Evolutionary conservation across 2,888 invertebrate genomes (phyloP).

Genomic region (Omphaloscelis lunosa): DNA sequence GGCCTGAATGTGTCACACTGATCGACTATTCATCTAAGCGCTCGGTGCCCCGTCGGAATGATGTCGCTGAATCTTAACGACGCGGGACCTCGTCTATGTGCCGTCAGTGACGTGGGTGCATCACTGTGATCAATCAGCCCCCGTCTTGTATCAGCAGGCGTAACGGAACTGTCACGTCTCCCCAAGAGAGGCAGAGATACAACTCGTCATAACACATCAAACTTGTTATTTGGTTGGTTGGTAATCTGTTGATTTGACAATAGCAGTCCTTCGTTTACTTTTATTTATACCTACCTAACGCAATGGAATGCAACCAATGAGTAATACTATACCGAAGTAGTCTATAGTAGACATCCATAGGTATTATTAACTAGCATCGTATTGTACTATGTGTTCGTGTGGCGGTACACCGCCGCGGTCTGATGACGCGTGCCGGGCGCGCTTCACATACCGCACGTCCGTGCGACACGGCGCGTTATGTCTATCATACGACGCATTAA

Average conservation of each 20-base stretch:
- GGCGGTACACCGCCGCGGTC: constrained; percentile 38
- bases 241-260: not conserved
- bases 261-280: not conserved
- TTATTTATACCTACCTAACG: not conserved
- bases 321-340: not conserved
- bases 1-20: constrained; percentile 17
- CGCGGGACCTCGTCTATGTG: not conserved
- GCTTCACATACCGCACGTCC: constrained; percentile 52
- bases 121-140: constrained; percentile 6
- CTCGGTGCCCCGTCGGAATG: not conserved
- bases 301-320: constrained; percentile 17
- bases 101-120: not conserved
- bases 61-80: constrained; percentile 31
- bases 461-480: not conserved
- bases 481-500: constrained; percentile 8
- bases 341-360: constrained; percentile 9
- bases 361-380: constrained; percentile 18
- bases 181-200: not conserved
- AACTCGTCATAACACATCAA: not conserved
- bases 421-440: constrained; percentile 54
- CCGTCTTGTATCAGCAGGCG: not conserved
- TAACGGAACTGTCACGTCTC: not conserved
- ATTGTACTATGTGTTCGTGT: not conserved
- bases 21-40: constrained; percentile 32
- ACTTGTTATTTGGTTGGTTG: not conserved